Percentiles rank a stretch among this genome's conserved stretches.
These are phyloP conservation scores for Champsocephalus esox DNA, from an alignment of 2,797 vertebrate genomes.

Conservation along the genomic window DNA sequence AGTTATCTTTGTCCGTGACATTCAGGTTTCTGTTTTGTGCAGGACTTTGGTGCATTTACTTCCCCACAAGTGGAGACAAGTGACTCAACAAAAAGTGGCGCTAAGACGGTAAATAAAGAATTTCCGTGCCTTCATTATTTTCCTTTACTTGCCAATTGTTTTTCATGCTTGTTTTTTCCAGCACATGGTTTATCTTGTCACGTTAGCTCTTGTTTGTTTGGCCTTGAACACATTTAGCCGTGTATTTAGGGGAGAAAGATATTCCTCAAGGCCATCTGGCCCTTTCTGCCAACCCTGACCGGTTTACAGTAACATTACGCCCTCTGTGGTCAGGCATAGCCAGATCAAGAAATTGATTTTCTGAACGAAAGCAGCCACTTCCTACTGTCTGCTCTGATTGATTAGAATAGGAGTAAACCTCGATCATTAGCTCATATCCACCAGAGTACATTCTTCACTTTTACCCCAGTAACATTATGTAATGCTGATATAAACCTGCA, in stretches of 20 bases:
- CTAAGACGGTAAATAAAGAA: slow-evolving; percentile 69
- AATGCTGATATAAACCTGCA: slow-evolving; percentile 17
- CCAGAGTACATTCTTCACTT: slow-evolving; percentile 7
- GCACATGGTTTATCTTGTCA: slow-evolving; percentile 28
- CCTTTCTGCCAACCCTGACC: slow-evolving; percentile 48
- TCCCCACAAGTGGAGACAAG: slow-evolving; percentile 69
- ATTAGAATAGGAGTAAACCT: slow-evolving; percentile 21
- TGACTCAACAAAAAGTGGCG: slow-evolving; percentile 62
- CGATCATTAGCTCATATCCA: not conserved
- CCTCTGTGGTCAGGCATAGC: slow-evolving; percentile 58
- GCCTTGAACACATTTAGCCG: slow-evolving; percentile 35
- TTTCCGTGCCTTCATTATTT: slow-evolving; percentile 8
- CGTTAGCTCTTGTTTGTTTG: slow-evolving; percentile 45
- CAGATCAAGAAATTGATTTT: slow-evolving; percentile 73
- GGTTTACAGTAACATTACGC: slow-evolving; percentile 66
- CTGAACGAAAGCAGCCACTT: slow-evolving; percentile 47
- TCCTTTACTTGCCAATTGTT: slow-evolving; percentile 41
- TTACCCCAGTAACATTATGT: not conserved
- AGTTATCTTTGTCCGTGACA: slow-evolving; percentile 30
- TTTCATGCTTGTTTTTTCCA: slow-evolving; percentile 14
- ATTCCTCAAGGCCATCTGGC: slow-evolving; percentile 48
- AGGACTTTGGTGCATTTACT: slow-evolving; percentile 79
- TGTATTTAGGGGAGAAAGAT: slow-evolving; percentile 49
- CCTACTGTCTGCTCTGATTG: slow-evolving; percentile 42
- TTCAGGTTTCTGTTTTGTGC: slow-evolving; percentile 41